Conservation (phyloP, 2,113 vertebrate species). For the Tauraco erythrolophus region DNA sequence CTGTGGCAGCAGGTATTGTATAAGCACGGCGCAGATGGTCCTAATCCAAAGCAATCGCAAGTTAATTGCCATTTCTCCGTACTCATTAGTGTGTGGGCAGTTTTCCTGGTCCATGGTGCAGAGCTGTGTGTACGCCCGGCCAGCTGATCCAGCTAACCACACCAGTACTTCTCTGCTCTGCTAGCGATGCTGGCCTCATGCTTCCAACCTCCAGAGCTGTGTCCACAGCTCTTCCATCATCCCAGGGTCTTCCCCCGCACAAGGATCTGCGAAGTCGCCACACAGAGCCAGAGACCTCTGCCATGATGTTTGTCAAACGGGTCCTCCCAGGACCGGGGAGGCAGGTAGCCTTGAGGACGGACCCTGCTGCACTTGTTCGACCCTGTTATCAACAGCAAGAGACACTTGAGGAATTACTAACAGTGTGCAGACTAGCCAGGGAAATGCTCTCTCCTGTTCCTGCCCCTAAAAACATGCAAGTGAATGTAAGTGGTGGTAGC, state of each 20-base stretch:
- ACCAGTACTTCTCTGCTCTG: background rate
- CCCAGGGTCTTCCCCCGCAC: accelerated
- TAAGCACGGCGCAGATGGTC: slow-evolving; percentile 20
- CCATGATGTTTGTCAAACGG: accelerated
- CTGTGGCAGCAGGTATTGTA: background rate
- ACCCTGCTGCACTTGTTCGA: accelerated
- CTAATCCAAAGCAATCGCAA: background rate
- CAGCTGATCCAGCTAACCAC: background rate
- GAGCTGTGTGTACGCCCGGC: background rate
- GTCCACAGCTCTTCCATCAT: background rate
- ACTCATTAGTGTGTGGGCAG: background rate
- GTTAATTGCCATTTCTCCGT: slow-evolving; percentile 18
- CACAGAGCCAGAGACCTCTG: background rate
- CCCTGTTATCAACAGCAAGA: background rate
- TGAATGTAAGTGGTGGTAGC: background rate
- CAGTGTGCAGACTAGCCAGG: accelerated
- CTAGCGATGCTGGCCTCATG: accelerated
- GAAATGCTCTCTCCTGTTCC: background rate
- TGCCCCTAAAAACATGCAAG: background rate
- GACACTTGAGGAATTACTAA: background rate
- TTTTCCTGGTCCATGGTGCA: background rate
- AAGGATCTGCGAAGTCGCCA: accelerated
- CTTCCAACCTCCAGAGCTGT: background rate
- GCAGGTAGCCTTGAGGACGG: background rate
- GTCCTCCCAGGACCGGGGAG: background rate